Conservation (phyloP, 2,113 vertebrate species). For the Emydocephalus ijimae region DNA sequence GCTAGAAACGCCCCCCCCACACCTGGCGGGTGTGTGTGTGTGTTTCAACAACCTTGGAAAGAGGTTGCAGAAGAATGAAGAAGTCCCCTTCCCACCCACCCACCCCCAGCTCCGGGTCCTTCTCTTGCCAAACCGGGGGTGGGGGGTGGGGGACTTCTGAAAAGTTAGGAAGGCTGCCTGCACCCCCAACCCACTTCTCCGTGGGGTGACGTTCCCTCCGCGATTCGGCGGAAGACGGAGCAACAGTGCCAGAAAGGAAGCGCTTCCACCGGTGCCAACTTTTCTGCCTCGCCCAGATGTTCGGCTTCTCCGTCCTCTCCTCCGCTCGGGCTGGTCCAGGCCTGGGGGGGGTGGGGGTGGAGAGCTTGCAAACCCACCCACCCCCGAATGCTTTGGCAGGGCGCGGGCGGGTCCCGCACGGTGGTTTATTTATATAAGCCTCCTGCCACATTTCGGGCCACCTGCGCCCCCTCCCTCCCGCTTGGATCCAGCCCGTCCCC, state of each 20-base stretch:
- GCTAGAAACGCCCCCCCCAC: neutral
- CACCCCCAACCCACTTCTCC: neutral
- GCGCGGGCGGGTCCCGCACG: neutral
- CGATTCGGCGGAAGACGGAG: neutral
- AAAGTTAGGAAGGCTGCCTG: neutral
- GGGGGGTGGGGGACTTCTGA: neutral
- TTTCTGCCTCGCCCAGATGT: neutral
- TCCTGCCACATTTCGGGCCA: neutral
- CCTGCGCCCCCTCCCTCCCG: too few species aligned
- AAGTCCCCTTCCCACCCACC: neutral
- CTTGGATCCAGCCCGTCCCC: neutral
- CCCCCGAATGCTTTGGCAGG: neutral
- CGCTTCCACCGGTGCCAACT: neutral
- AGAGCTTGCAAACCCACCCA: neutral
- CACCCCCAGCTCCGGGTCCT: neutral
- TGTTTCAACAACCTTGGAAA: neutral
- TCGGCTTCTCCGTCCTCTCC: neutral
- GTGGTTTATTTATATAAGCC: too few species aligned
- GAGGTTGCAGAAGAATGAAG: neutral
- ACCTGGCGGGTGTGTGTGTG: too few species aligned
- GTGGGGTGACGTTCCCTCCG: neutral
- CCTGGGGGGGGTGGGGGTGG: neutral
- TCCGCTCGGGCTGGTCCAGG: neutral
- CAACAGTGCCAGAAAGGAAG: neutral
- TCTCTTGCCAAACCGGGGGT: neutral